These are phyloP conservation scores for Hydriomena furcata DNA, from an alignment of 2,888 invertebrate genomes.

Conservation along the genomic window DNA sequence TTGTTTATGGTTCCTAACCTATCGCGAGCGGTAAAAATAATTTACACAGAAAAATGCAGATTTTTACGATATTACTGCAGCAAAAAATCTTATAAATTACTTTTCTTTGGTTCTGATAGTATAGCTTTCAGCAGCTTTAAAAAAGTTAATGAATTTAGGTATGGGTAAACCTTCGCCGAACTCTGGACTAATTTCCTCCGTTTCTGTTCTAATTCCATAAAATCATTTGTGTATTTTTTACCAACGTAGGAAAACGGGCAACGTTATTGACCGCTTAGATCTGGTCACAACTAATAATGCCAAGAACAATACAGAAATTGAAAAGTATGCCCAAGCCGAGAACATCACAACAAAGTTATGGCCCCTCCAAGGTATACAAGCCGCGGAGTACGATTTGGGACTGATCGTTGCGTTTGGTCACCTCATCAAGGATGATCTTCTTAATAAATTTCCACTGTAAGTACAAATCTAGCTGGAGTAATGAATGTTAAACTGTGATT, in stretches of 20 bases:
- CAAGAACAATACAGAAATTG: constrained; percentile 85
- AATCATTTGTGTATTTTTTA: constrained; percentile 6
- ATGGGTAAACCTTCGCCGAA: not conserved
- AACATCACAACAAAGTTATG: constrained; percentile 86
- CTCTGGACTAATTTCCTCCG: not conserved
- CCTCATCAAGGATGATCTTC: constrained; percentile 90
- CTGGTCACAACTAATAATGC: constrained; percentile 88
- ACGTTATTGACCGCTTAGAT: constrained; percentile 82
- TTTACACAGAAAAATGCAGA: constrained; percentile 46
- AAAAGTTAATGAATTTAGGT: constrained; percentile 87
- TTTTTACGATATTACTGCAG: constrained; percentile 42
- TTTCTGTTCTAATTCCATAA: not conserved
- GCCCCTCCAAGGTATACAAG: constrained; percentile 78
- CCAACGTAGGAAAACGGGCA: constrained; percentile 77
- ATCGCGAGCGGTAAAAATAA: constrained; percentile 39
- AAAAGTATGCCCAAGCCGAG: constrained; percentile 86
- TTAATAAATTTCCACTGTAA: constrained; percentile 92
- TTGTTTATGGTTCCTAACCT: constrained; percentile 58
- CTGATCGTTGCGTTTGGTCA: constrained; percentile 97
- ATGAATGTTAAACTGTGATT: too few species aligned
- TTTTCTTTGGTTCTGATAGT: constrained; percentile 94
- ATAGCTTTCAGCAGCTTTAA: constrained; percentile 91
- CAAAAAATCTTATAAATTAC: constrained; percentile 57
- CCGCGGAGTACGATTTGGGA: constrained; percentile 89
- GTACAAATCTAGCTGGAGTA: constrained; percentile 48